Percentiles rank a stretch among this genome's conserved stretches.
phyloP scores from a whole-genome alignment of 2,888 invertebrate species.

The Lepidochitona cinerea region DNA sequence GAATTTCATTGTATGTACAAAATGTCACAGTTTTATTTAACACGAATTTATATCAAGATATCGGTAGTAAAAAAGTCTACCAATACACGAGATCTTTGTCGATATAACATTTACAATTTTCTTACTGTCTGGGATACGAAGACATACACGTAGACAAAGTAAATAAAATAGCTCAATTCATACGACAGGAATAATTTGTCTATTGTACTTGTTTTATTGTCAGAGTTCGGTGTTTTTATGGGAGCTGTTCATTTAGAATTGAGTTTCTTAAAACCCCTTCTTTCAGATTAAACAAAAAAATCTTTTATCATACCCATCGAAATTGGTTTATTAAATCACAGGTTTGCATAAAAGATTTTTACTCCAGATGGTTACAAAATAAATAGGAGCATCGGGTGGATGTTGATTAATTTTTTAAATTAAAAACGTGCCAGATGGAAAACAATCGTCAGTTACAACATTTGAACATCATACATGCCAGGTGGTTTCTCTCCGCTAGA shows the following conservation, averaged over 20 bases:
- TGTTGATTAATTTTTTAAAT: not conserved
- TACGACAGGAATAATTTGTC: not conserved
- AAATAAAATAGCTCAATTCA: not conserved
- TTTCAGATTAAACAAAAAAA: not conserved
- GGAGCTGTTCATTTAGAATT: not conserved
- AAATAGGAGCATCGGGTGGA: not conserved
- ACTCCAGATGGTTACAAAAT: too few species aligned
- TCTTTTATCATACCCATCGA: constrained; percentile 4
- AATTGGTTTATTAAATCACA: not conserved
- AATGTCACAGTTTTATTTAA: too few species aligned
- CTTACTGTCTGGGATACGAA: too few species aligned
- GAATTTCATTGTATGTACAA: too few species aligned
- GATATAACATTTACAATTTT: too few species aligned
- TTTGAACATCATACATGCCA: not conserved
- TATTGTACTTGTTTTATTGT: not conserved
- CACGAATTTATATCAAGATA: too few species aligned
- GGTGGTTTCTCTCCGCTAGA: not conserved
- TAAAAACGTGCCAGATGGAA: not conserved
- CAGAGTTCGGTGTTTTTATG: not conserved
- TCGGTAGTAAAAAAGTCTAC: too few species aligned
- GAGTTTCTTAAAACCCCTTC: not conserved
- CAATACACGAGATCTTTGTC: too few species aligned
- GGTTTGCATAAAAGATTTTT: not conserved
- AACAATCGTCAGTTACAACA: not conserved
- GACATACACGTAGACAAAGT: too few species aligned